phyloP scores from a whole-genome alignment of 2,888 invertebrate genomes.

The Mellilla xanthometata region DNA sequence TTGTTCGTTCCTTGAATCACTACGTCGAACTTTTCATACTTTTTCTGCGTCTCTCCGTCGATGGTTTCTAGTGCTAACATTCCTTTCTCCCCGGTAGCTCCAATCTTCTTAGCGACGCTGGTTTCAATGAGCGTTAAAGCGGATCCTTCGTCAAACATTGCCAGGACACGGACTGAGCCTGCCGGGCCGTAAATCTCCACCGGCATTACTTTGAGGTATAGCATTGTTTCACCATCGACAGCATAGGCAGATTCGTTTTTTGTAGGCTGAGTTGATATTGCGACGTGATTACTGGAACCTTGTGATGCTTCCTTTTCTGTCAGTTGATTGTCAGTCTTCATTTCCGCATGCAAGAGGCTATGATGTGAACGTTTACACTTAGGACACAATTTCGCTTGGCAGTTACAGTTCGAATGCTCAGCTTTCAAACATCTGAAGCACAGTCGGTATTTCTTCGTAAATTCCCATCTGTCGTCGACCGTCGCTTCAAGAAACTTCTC shows the following conservation, averaged over 20 bases:
- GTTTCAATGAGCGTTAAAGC: conserved; percentile 13
- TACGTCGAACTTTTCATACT: neutral
- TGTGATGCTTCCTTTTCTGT: neutral
- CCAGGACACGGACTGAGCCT: conserved; percentile 9
- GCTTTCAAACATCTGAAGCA: conserved; percentile 2
- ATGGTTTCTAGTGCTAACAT: conserved; percentile 5
- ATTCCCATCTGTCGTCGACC: neutral
- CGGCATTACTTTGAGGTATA: conserved; percentile 8
- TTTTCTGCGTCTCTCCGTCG: neutral
- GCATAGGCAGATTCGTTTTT: neutral
- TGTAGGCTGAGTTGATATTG: neutral
- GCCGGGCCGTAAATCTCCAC: conserved; percentile 11
- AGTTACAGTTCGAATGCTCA: neutral
- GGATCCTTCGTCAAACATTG: conserved; percentile 21
- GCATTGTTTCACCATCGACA: too few species aligned
- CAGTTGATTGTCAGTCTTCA: too few species aligned
- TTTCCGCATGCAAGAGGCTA: neutral
- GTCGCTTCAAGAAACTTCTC: neutral
- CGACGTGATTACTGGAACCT: neutral
- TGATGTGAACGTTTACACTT: neutral
- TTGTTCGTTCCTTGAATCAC: too few species aligned
- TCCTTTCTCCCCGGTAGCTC: conserved; percentile 3
- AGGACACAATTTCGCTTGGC: neutral
- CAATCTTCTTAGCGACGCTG: conserved; percentile 5
- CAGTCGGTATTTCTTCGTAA: neutral